phyloP scores from a whole-genome alignment of 2,113 vertebrate species.

The Procavia capensis region DNA sequence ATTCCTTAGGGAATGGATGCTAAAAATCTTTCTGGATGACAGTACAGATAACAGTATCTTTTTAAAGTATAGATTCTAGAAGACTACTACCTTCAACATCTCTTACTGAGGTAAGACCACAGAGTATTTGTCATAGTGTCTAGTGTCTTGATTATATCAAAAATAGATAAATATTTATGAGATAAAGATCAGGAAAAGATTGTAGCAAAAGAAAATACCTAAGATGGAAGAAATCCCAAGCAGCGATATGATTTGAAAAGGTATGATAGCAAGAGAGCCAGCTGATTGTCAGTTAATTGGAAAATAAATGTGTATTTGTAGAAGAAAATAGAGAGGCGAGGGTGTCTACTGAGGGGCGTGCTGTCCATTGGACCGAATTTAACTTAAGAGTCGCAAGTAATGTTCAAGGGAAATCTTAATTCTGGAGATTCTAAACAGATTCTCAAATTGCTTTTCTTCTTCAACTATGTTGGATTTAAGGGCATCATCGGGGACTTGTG shows the following conservation, averaged over 20 bases:
- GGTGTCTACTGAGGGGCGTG: not conserved
- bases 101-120: not conserved
- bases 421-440: not conserved
- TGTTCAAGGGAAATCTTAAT: not conserved
- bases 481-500: not conserved
- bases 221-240: not conserved
- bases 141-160: not conserved
- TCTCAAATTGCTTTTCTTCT: not conserved
- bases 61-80: slow-evolving; percentile 21
- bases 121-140: not conserved
- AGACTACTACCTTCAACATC: not conserved
- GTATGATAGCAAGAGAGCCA: not conserved
- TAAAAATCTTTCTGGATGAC: not conserved
- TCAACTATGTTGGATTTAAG: not conserved
- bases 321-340: not conserved
- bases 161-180: not conserved
- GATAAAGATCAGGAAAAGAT: not conserved
- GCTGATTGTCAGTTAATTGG: not conserved
- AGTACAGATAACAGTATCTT: not conserved
- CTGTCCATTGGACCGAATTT: not conserved
- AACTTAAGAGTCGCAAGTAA: not conserved
- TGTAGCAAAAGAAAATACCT: not conserved
- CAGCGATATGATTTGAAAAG: not conserved
- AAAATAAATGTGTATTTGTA: not conserved
- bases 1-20: not conserved